Evolutionary conservation across 2,888 invertebrate species (phyloP).

Genomic region (Lithosia quadra): DNA sequence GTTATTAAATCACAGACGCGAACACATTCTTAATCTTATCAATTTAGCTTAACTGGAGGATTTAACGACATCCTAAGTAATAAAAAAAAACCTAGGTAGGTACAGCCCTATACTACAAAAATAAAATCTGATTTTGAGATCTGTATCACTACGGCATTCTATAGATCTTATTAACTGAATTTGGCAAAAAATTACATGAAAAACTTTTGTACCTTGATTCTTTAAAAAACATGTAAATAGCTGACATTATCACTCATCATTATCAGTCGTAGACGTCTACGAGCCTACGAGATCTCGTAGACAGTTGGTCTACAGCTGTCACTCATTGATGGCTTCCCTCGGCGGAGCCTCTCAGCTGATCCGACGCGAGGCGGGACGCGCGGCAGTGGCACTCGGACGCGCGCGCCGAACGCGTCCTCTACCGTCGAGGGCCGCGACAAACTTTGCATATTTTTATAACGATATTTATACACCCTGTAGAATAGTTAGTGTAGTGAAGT

Average conservation of each 20-base stretch:
- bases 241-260: background rate
- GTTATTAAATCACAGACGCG: no score
- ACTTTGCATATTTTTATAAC: constrained; percentile 53
- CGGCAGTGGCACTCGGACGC: constrained; percentile 46
- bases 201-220: background rate
- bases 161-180: no score
- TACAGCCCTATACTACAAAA: no score
- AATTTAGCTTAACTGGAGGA: no score
- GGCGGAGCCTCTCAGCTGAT: constrained; percentile 24
- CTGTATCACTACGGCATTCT: no score
- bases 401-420: constrained; percentile 48
- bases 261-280: constrained; percentile 9
- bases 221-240: background rate
- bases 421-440: constrained; percentile 37
- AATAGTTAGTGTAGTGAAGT: constrained; percentile 52
- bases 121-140: no score
- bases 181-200: background rate
- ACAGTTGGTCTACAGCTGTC: constrained; percentile 16
- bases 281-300: constrained; percentile 18
- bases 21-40: no score
- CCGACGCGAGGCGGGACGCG: constrained; percentile 25
- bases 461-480: constrained; percentile 54
- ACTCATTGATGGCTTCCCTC: constrained; percentile 14
- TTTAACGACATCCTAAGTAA: no score
- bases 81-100: no score